Evolutionary conservation across 1,140 invertebrate genomes (phyloP).

Genomic region (Aricia agestis): DNA sequence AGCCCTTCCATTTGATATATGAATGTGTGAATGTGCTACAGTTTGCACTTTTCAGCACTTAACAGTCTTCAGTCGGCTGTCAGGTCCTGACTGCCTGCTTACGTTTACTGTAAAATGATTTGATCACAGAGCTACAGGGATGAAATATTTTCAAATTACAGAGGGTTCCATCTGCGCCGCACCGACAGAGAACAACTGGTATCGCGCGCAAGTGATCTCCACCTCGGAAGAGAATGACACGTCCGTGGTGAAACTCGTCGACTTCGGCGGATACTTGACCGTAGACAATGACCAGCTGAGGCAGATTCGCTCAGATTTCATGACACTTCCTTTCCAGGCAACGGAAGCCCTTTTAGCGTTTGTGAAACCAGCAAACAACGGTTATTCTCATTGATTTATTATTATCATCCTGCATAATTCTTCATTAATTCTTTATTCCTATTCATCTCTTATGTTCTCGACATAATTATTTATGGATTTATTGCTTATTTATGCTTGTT

Average conservation of each 20-base stretch:
- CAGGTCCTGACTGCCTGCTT: no score
- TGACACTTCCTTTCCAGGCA: constrained; percentile 96
- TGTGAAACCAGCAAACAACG: constrained; percentile 87
- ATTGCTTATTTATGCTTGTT: neutral
- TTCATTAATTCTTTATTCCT: constrained; percentile 4
- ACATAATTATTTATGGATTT: neutral
- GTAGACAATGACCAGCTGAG: constrained; percentile 85
- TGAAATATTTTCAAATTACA: constrained; percentile 45
- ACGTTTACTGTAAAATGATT: neutral
- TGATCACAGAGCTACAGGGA: neutral
- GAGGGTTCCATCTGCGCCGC: constrained; percentile 93
- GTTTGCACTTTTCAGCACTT: no score
- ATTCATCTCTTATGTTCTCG: constrained; percentile 5
- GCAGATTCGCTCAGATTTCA: constrained; percentile 94
- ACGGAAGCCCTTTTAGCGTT: constrained; percentile 94
- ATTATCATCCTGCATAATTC: neutral
- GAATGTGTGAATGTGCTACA: no score
- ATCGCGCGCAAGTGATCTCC: constrained; percentile 88
- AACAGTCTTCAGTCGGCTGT: no score
- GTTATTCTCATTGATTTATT: constrained; percentile 38
- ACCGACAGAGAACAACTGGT: constrained; percentile 89
- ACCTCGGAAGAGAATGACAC: constrained; percentile 81
- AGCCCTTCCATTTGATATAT: no score
- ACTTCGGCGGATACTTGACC: constrained; percentile 93
- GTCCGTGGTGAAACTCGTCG: constrained; percentile 92